Conservation (phyloP, 2,888 invertebrate species). For the Malachius bipustulatus region DNA sequence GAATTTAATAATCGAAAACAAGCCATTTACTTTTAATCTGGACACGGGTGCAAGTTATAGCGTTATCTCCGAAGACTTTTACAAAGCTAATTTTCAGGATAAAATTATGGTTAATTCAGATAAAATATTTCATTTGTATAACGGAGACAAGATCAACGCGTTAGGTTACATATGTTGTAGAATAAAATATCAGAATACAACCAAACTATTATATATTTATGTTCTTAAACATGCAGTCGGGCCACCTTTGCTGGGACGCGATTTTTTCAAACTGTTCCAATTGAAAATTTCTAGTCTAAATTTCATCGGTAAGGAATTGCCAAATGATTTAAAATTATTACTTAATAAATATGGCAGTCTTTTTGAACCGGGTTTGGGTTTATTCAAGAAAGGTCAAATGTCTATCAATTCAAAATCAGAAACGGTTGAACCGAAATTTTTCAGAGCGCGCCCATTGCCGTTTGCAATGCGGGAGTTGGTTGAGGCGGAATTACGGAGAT, state of each 20-base stretch:
- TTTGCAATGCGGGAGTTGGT: conserved; percentile 10
- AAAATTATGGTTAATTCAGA: neutral
- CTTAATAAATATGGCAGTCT: conserved; percentile 2
- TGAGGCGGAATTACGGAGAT: conserved; percentile 12
- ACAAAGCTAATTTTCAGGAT: neutral
- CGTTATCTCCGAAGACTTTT: conserved; percentile 5
- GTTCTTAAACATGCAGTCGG: conserved; percentile 5
- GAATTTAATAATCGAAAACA: too few species aligned
- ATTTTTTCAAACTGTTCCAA: conserved; percentile 7
- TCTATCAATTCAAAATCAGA: conserved; percentile 6
- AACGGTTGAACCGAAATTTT: conserved; percentile 6
- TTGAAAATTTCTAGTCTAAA: conserved; percentile 6
- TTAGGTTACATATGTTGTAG: conserved; percentile 4
- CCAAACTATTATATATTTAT: conserved; percentile 6
- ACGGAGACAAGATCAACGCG: conserved; percentile 4
- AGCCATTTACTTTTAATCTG: conserved; percentile 4
- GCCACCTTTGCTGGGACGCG: conserved; percentile 6
- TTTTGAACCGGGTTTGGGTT: conserved; percentile 7
- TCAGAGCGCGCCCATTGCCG: conserved; percentile 5
- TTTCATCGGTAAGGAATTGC: conserved; percentile 2
- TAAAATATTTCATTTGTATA: conserved; percentile 5
- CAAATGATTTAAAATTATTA: conserved; percentile 5
- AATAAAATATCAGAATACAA: neutral
- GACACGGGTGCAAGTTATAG: conserved; percentile 6
- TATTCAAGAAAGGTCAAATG: conserved; percentile 7